Conservation (phyloP, 2,797 vertebrate genomes). For the Odontamblyopus rebecca region DNA sequence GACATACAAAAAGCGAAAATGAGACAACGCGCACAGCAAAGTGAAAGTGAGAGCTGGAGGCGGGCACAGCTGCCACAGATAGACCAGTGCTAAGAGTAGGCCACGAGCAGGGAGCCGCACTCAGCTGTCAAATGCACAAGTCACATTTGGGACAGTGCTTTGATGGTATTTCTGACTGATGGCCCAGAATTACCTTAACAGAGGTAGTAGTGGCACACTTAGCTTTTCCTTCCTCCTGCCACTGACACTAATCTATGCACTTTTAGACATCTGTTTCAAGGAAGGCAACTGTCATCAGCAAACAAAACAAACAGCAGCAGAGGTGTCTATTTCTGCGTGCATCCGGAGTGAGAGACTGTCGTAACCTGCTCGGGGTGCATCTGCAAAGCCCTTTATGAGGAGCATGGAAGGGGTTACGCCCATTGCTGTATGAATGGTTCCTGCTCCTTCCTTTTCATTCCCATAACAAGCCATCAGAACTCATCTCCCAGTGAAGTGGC, state of each 20-base stretch:
- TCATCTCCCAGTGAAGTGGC: slow-evolving; percentile 74
- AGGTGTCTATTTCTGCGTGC: slow-evolving; percentile 41
- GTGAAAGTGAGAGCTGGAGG: slow-evolving; percentile 36
- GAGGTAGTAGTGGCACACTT: slow-evolving; percentile 26
- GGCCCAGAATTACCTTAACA: slow-evolving; percentile 48
- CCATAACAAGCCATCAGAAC: slow-evolving; percentile 79
- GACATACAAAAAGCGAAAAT: slow-evolving; percentile 17
- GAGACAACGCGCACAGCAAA: slow-evolving; percentile 21
- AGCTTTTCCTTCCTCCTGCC: slow-evolving; percentile 22
- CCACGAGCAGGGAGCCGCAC: slow-evolving; percentile 47
- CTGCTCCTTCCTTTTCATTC: slow-evolving; percentile 70
- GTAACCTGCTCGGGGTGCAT: slow-evolving; percentile 40
- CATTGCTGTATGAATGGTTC: slow-evolving; percentile 57
- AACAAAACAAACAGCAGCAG: slow-evolving; percentile 43
- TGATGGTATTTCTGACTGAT: slow-evolving; percentile 55
- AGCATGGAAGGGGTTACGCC: slow-evolving; percentile 56
- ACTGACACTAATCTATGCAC: slow-evolving; percentile 26
- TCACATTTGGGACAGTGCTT: slow-evolving; percentile 52
- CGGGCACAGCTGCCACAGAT: slow-evolving; percentile 44
- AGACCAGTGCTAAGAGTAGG: slow-evolving; percentile 38
- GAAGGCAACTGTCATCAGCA: slow-evolving; percentile 31
- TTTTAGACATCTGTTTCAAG: slow-evolving; percentile 36
- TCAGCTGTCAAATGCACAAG: slow-evolving; percentile 56
- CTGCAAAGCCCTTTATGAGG: slow-evolving; percentile 52
- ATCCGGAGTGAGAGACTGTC: slow-evolving; percentile 26